Conservation (phyloP, 2,113 vertebrate species). For the Gnathonemus echidnorhynchus region DNA sequence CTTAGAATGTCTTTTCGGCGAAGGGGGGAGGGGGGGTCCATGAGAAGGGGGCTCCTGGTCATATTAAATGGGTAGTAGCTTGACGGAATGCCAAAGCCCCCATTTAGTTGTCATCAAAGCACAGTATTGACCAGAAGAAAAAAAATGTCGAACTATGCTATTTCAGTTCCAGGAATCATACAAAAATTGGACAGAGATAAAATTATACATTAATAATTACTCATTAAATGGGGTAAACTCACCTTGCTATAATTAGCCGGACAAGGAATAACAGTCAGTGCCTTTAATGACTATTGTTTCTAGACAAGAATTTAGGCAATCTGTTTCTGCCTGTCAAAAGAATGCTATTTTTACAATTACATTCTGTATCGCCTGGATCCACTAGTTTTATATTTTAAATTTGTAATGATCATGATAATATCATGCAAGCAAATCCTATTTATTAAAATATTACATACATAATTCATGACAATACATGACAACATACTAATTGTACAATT, state of each 20-base stretch:
- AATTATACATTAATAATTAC: too few relatives aligned
- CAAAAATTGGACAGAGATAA: not conserved
- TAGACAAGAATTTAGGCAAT: not conserved
- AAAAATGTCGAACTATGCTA: not conserved
- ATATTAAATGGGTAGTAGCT: not conserved
- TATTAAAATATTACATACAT: not conserved
- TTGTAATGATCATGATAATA: not conserved
- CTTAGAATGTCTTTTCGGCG: not conserved
- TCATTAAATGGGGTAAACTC: not conserved
- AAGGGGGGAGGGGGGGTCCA: not conserved
- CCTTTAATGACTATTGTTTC: not conserved
- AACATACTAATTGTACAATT: not conserved
- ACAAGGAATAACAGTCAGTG: not conserved
- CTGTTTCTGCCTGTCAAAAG: not conserved
- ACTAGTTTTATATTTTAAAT: not conserved
- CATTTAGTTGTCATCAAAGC: not conserved
- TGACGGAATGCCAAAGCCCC: conserved; percentile 11
- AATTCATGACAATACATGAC: not conserved
- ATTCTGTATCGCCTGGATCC: not conserved
- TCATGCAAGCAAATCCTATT: not conserved
- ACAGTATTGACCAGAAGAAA: not conserved
- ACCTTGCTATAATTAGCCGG: not conserved
- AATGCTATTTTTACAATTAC: not conserved
- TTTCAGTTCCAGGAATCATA: not conserved
- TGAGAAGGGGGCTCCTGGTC: not conserved